Evolutionary conservation across 2,113 vertebrate species (phyloP), one percentile per base, ranked within the genome.

Genomic region (Dascyllus trimaculatus): DNA sequence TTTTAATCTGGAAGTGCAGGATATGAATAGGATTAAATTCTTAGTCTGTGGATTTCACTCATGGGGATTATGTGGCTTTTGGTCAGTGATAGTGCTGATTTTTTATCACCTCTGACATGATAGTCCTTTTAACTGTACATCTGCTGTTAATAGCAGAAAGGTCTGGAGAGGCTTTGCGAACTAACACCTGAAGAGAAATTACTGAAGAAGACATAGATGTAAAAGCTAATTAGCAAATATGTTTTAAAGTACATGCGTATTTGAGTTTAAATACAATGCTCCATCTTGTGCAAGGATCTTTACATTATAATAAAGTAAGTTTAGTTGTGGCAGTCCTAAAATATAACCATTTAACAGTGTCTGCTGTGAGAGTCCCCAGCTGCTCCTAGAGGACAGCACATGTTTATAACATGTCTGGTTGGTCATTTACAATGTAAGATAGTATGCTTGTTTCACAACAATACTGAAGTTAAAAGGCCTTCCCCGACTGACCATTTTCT

Each of bases 21-120:
- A 83, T 85, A 78, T 81, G 71, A 91, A 91, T 86, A 40, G 84
- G 92, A 94, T 95, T 95, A 94, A 77, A 88, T 89, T 89, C 80
- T 87, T 92, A 84, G 71, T 89, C 78, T 86, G 66, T 89, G 86
- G 74, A 85, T 92, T 87, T 82, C 9, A 59, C 74, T 86, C 82
- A 86, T 82, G 77, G 58, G 93, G 91, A 94, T 95, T 94, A 95
- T 91, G 62, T 66, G 84, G 77, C 56, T 93, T n/a, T 88, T 88
- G 74, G 75, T 89, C 70, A 89, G 86, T 90, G 89, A 93, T 94
- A 84, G 82, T 73, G 85, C 87, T 86, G 75, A 90, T 93, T 89
- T 89, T 65, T 67, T 21, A 38, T 67, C 35, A 57, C 59, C 21
- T 82, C 61, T 86, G 35, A 58, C 72, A 63, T 77, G 29, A 82